Evolutionary conservation across 37 sponge, comb jelly and placozoan genomes (phyloP).

Genomic region (Aphrocallistes beatrix): DNA sequence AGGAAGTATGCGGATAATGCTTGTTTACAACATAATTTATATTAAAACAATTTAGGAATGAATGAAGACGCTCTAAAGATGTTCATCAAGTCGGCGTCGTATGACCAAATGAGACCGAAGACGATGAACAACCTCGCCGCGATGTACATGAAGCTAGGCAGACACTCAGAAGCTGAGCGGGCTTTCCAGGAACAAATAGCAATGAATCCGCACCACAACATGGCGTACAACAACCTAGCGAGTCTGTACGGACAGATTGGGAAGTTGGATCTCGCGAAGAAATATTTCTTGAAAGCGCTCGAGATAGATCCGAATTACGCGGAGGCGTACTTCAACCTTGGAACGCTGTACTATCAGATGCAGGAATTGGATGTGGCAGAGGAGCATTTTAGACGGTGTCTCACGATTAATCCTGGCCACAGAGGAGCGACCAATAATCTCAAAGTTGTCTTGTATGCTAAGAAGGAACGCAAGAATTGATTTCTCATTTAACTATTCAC

Average conservation of each 20-base stretch:
- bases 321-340: slow-evolving; percentile 73
- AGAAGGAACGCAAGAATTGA: slow-evolving; percentile 19
- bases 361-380: slow-evolving; percentile 44
- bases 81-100: slow-evolving; percentile 46
- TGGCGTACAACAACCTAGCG: slow-evolving; percentile 27
- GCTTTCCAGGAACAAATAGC: neutral
- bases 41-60: neutral
- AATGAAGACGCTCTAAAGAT: slow-evolving; percentile 5
- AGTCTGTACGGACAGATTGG: slow-evolving; percentile 64
- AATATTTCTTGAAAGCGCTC: slow-evolving; percentile 66
- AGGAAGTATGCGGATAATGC: slow-evolving; percentile 31
- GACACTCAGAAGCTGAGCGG: neutral
- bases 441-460: slow-evolving; percentile 57
- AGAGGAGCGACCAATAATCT: slow-evolving; percentile 72
- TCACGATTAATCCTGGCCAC: slow-evolving; percentile 56
- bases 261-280: slow-evolving; percentile 42
- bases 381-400: slow-evolving; percentile 34
- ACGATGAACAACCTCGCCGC: slow-evolving; percentile 80
- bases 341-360: slow-evolving; percentile 57
- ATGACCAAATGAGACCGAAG: slow-evolving; percentile 42
- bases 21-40: slow-evolving; percentile 14
- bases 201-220: neutral
- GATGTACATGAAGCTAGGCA: slow-evolving; percentile 41
- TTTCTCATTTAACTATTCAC: neutral
- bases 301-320: slow-evolving; percentile 46